Evolutionary conservation across 2,113 vertebrate species (phyloP).

Genomic region (Lepus europaeus): DNA sequence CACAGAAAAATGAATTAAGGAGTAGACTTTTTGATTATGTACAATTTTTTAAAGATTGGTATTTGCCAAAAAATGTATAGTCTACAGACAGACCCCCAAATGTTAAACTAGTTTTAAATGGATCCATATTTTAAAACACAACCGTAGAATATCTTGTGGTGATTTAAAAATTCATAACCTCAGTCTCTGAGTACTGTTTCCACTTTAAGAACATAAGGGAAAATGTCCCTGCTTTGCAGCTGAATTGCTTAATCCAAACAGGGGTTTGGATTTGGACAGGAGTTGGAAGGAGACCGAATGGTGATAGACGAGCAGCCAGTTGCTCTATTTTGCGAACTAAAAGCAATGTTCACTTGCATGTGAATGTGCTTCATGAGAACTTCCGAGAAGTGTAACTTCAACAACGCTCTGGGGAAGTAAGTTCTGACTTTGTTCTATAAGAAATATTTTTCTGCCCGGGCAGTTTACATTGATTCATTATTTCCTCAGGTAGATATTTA

Average conservation of each 20-base stretch:
- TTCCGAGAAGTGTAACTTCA: constrained; percentile 58
- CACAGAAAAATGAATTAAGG: constrained; percentile 63
- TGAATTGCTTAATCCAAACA: constrained; percentile 38
- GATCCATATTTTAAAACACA: constrained; percentile 44
- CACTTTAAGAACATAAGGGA: constrained; percentile 18
- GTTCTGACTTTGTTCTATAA: constrained; percentile 31
- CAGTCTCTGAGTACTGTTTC: constrained; percentile 50
- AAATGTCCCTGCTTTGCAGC: background rate
- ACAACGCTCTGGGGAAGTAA: background rate
- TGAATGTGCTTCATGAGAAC: constrained; percentile 28
- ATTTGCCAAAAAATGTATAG: constrained; percentile 51
- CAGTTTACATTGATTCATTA: constrained; percentile 49
- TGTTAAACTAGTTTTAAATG: constrained; percentile 61
- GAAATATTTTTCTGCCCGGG: background rate
- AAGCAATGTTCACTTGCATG: constrained; percentile 29
- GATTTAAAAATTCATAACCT: constrained; percentile 64
- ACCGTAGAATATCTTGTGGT: constrained; percentile 51
- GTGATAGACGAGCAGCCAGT: background rate
- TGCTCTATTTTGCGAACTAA: constrained; percentile 26
- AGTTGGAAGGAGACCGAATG: background rate
- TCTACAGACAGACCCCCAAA: constrained; percentile 37
- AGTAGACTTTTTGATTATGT: constrained; percentile 41
- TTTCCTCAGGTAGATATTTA: background rate
- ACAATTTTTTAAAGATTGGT: constrained; percentile 39
- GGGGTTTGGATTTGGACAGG: background rate